Conservation (phyloP, 2,888 invertebrate genomes). For the Hylaea fasciaria region DNA sequence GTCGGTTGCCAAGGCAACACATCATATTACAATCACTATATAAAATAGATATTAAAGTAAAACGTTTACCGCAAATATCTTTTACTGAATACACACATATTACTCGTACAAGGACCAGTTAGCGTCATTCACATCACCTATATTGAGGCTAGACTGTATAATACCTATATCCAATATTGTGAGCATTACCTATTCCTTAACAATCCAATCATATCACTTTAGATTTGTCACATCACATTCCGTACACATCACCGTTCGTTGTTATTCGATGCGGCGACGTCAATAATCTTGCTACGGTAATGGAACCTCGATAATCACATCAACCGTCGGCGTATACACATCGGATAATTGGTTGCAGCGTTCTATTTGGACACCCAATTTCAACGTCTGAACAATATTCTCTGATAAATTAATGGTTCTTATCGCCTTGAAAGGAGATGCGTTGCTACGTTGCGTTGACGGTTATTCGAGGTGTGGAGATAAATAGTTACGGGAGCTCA, state of each 20-base stretch:
- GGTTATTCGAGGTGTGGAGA: constrained; percentile 21
- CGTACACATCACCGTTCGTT: constrained; percentile 12
- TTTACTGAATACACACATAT: too few relatives aligned
- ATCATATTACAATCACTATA: too few relatives aligned
- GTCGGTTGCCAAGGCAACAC: too few relatives aligned
- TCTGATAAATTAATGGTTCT: constrained; percentile 26
- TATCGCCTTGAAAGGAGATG: constrained; percentile 26
- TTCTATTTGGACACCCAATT: constrained; percentile 36
- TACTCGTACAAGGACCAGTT: too few relatives aligned
- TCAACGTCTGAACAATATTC: constrained; percentile 27
- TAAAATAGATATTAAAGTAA: too few relatives aligned
- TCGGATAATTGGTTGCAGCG: constrained; percentile 40
- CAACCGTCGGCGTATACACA: constrained; percentile 32
- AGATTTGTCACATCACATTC: background rate
- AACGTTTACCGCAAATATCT: too few relatives aligned
- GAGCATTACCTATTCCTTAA: background rate
- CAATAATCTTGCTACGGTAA: constrained; percentile 37
- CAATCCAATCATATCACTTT: constrained; percentile 1
- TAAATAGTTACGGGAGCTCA: constrained; percentile 3
- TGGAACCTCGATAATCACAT: constrained; percentile 38
- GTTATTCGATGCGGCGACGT: constrained; percentile 28
- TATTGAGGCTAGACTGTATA: too few relatives aligned
- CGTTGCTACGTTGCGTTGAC: constrained; percentile 13
- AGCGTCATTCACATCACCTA: too few relatives aligned
- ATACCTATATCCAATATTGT: too few relatives aligned